Evolutionary conservation across 2,888 invertebrate species (phyloP), one percentile per base, ranked within the genome.

Genomic region (Leucoma salicis): DNA sequence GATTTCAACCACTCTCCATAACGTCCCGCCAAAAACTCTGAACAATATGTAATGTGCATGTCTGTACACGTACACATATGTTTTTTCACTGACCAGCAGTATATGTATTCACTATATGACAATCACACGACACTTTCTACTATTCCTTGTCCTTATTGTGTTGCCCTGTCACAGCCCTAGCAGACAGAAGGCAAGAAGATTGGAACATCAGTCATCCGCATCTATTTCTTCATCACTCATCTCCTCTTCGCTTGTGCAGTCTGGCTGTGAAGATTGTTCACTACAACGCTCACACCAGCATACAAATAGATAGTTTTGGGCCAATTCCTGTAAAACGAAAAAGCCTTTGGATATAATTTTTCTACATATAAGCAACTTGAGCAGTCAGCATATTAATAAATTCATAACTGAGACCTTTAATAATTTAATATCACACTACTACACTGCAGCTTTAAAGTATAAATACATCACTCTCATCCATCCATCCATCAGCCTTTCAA

Each of bases 161-260:
- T 39, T 39, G 53, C 53, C 31, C 46, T 42, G 45, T 79, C 70
- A 90, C 46, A 86, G 71, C 46, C 90, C 90, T 35, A 90, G 72
- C 49, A 90, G 69, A 53, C 90, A 90, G 57, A 86, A 76, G 46
- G 90, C 87, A 64, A 90, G 82, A 50, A 89, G 53, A 75, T 82
- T 87, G 61, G 88, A 79, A 61, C 90, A 90, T 90, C 90, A 90
- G 81, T 90, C 89, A 47, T 88, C 86, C 51, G 75, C 76, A 31
- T 89, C 82, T 1, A 74, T 63, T 1, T 90, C 91, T 5, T 90
- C 90, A 2, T 92, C 91, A 31, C 90, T 89, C 72, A 92, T 92
- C n/a, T 93, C 94, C 56, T 96, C 96, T 49, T 96, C 96, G 54
- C 96, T 96, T 7, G 97, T 97, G 49, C 93, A 92, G 72, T 97